phyloP scores from a whole-genome alignment of 1,140 invertebrate genomes.

The Caenorhabditis briggsae region DNA sequence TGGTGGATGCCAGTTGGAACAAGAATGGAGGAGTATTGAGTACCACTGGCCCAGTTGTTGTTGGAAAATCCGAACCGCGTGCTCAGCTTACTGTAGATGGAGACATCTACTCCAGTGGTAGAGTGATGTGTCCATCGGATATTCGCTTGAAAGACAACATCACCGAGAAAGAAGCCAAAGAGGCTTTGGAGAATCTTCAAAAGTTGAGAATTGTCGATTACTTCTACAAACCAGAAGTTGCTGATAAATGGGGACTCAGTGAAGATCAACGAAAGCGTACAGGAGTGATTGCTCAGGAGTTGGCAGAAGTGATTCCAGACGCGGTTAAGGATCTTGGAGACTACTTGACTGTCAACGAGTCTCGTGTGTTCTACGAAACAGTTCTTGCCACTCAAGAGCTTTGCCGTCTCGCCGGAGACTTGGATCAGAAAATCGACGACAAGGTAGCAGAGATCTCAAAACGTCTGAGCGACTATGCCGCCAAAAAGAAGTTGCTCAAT shows the following conservation, averaged over 20 bases:
- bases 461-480: slow-evolving; percentile 69
- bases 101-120: slow-evolving; percentile 58
- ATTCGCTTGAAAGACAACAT: slow-evolving; percentile 92
- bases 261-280: slow-evolving; percentile 73
- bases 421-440: slow-evolving; percentile 75
- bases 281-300: slow-evolving; percentile 53
- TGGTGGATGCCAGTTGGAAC: slow-evolving; percentile 89
- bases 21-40: slow-evolving; percentile 88
- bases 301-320: slow-evolving; percentile 85
- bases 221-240: slow-evolving; percentile 90
- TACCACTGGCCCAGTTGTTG: slow-evolving; percentile 87
- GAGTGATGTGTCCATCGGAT: slow-evolving; percentile 80
- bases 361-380: slow-evolving; percentile 76
- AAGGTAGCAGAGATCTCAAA: slow-evolving; percentile 74
- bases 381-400: slow-evolving; percentile 76
- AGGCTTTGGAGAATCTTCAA: slow-evolving; percentile 89
- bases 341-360: slow-evolving; percentile 76
- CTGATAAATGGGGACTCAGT: slow-evolving; percentile 86
- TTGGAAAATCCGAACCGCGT: slow-evolving; percentile 82
- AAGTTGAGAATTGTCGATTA: slow-evolving; percentile 92
- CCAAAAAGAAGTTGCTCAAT: slow-evolving; percentile 67
- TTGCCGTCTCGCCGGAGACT: slow-evolving; percentile 72
- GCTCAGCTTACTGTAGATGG: slow-evolving; percentile 61
- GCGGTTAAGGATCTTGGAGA: slow-evolving; percentile 85
- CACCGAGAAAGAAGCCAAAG: slow-evolving; percentile 84